Evolutionary conservation across 2,888 invertebrate species (phyloP).

Genomic region (Heliconius sara): DNA sequence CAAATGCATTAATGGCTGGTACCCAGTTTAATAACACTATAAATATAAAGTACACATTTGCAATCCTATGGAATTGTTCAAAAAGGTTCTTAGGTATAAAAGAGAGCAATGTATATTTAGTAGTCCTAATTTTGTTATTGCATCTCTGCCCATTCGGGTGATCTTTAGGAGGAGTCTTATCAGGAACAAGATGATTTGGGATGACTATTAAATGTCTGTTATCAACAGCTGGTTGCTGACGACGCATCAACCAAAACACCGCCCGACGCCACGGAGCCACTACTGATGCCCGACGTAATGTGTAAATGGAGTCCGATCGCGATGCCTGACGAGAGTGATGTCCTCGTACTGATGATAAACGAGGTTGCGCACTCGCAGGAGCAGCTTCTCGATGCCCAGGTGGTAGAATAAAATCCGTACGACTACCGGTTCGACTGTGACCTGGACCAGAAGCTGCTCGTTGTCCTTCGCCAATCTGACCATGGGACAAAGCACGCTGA

Average conservation of each 20-base stretch:
- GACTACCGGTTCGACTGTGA: slow-evolving; percentile 92
- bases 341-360: slow-evolving; percentile 78
- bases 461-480: slow-evolving; percentile 89
- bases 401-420: slow-evolving; percentile 94
- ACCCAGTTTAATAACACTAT: slow-evolving; percentile 98
- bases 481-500: slow-evolving; percentile 93
- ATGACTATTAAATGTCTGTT: slow-evolving; percentile 89
- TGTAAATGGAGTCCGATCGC: slow-evolving; percentile 94
- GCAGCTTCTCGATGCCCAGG: slow-evolving; percentile 90
- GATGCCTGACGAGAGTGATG: slow-evolving; percentile 94
- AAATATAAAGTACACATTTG: slow-evolving; percentile 98
- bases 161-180: slow-evolving; percentile 90
- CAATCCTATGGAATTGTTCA: slow-evolving; percentile 98
- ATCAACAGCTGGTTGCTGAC: slow-evolving; percentile 86
- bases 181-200: slow-evolving; percentile 93
- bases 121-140: slow-evolving; percentile 94
- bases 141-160: slow-evolving; percentile 93
- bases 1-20: slow-evolving; percentile 96
- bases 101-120: slow-evolving; percentile 96
- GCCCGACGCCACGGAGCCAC: slow-evolving; percentile 89
- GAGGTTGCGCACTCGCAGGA: slow-evolving; percentile 72
- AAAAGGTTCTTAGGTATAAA: slow-evolving; percentile 98
- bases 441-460: slow-evolving; percentile 80
- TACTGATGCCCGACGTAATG: slow-evolving; percentile 89
- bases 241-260: slow-evolving; percentile 84